A percentile compares a stretch with the other conserved stretches of the same genome.
Conservation (phyloP, 1,140 invertebrate species). For the Tenebrio molitor region DNA sequence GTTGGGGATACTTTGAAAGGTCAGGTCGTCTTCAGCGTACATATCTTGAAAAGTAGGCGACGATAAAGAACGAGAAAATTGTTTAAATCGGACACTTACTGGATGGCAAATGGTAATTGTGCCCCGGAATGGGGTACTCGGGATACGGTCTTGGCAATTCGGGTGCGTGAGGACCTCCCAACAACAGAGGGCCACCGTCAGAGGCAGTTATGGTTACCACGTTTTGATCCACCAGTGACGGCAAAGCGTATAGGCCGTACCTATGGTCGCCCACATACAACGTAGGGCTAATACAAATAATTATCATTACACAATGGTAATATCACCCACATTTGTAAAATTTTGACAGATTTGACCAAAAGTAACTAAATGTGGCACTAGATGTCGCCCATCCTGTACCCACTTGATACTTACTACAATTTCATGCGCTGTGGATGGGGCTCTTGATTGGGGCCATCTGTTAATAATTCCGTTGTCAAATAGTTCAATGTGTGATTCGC, state of each 20-base stretch:
- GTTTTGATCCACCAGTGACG: slow-evolving; percentile 90
- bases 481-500: slow-evolving; percentile 83
- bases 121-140: slow-evolving; percentile 65
- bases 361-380: too few relatives aligned
- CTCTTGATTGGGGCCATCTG: slow-evolving; percentile 55
- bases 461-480: slow-evolving; percentile 56
- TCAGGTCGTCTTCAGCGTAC: slow-evolving; percentile 63
- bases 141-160: slow-evolving; percentile 63
- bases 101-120: slow-evolving; percentile 60
- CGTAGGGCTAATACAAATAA: slow-evolving; percentile 82
- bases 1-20: slow-evolving; percentile 64
- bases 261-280: slow-evolving; percentile 93
- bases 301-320: too few relatives aligned
- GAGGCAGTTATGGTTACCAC: slow-evolving; percentile 79
- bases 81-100: neutral
- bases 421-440: slow-evolving; percentile 77
- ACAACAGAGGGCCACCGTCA: slow-evolving; percentile 72
- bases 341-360: too few relatives aligned
- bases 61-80: slow-evolving; percentile 3
- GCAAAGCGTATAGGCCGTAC: slow-evolving; percentile 91
- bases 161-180: slow-evolving; percentile 76
- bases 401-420: slow-evolving; percentile 76
- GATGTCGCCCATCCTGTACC: neutral
- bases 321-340: too few relatives aligned
- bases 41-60: slow-evolving; percentile 32